Evolutionary conservation across 2,888 invertebrate genomes (phyloP).

Genomic region (Aricia artaxerxes): DNA sequence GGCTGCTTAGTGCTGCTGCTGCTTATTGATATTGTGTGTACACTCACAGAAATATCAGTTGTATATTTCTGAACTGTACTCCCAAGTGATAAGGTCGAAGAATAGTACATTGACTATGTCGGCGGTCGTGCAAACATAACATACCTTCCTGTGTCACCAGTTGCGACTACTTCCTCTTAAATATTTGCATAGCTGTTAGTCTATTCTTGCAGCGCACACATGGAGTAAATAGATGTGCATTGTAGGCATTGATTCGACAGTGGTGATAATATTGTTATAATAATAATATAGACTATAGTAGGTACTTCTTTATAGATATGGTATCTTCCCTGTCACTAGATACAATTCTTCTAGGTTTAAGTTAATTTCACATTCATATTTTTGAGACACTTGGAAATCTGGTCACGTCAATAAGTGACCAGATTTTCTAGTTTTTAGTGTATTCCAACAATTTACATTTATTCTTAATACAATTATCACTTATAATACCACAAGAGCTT

Average conservation of each 20-base stretch:
- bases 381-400: no score
- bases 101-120: background rate
- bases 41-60: background rate
- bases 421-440: no score
- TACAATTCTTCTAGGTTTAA: no score
- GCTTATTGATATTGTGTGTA: background rate
- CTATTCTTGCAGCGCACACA: background rate
- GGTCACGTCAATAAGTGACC: no score
- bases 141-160: background rate
- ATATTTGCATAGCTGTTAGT: constrained; percentile 4
- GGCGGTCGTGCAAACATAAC: background rate
- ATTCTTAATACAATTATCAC: no score
- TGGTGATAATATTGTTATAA: background rate
- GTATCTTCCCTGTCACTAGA: no score
- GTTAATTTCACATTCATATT: no score
- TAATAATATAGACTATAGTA: background rate
- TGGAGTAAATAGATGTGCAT: background rate
- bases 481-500: no score
- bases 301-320: no score
- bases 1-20: background rate
- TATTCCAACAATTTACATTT: no score
- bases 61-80: background rate
- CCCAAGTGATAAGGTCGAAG: background rate
- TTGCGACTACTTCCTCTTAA: background rate
- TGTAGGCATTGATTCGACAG: background rate